Conservation (phyloP, 2,113 vertebrate species). For the Numida meleagris region DNA sequence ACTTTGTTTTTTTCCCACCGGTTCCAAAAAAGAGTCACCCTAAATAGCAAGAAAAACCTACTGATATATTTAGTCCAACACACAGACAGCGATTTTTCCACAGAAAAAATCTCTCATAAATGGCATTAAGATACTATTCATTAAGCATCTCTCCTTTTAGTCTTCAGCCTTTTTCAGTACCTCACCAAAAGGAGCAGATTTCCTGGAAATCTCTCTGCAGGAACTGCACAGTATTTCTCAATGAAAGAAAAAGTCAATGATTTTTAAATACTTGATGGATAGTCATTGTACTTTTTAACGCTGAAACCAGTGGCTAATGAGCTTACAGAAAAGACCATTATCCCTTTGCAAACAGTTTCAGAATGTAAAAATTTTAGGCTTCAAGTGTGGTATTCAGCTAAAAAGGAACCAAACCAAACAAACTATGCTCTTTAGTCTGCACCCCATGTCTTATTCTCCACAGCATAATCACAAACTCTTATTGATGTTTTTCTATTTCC, state of each 20-base stretch:
- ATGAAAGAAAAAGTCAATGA: constrained; percentile 47
- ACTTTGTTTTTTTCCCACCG: constrained; percentile 60
- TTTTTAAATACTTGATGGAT: constrained; percentile 47
- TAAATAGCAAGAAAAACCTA: constrained; percentile 42
- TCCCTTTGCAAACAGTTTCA: constrained; percentile 20
- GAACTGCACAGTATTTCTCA: constrained; percentile 5
- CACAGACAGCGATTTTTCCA: constrained; percentile 35
- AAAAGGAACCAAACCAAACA: neutral
- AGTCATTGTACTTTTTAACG: constrained; percentile 23
- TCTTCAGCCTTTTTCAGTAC: constrained; percentile 44
- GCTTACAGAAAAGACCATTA: constrained; percentile 40
- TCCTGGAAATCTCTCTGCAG: constrained; percentile 50
- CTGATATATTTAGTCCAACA: constrained; percentile 52
- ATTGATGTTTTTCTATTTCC: constrained; percentile 47
- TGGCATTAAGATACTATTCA: constrained; percentile 32
- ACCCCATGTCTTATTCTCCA: neutral
- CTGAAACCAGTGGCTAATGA: constrained; percentile 35
- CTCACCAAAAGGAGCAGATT: constrained; percentile 38
- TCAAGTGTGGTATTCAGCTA: neutral
- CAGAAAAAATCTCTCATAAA: constrained; percentile 33
- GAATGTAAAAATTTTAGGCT: constrained; percentile 25
- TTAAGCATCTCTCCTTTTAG: constrained; percentile 30
- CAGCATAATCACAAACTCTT: constrained; percentile 14
- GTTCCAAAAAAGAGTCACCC: constrained; percentile 46
- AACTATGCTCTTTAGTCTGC: neutral